These are phyloP conservation scores for Littorina saxatilis DNA, from an alignment of 1,140 invertebrate genomes.

Conservation along the genomic window DNA sequence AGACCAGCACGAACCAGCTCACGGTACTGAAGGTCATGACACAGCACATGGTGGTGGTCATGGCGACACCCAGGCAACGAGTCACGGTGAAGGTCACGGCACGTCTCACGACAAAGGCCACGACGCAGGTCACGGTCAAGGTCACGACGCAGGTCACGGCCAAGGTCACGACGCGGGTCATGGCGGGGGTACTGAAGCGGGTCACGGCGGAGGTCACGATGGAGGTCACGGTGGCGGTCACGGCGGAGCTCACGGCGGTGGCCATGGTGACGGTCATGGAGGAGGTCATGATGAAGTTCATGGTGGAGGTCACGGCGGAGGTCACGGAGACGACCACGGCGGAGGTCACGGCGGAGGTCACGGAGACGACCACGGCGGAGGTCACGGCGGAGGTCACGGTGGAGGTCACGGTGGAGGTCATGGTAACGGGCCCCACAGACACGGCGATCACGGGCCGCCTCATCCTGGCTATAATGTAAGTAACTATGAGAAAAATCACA, in stretches of 20 bases:
- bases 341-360: slow-evolving; percentile 1
- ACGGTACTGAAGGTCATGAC: background rate
- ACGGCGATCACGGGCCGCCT: background rate
- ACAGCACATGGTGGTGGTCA: background rate
- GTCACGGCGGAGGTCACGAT: background rate
- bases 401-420: background rate
- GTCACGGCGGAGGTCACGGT: background rate
- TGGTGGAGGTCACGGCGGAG: background rate
- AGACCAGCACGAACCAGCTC: too few relatives aligned
- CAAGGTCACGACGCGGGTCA: background rate
- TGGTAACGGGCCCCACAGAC: background rate
- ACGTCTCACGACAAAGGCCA: too few relatives aligned
- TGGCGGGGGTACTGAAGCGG: background rate
- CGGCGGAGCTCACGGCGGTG: background rate
- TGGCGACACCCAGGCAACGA: background rate
- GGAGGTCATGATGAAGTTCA: background rate
- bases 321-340: background rate
- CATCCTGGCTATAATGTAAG: background rate
- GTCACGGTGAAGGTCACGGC: too few relatives aligned
- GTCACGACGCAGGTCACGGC: background rate
- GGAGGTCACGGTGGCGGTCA: slow-evolving; percentile 10
- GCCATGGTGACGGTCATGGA: background rate
- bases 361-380: background rate
- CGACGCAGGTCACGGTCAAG: background rate
- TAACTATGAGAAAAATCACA: background rate